Evolutionary conservation across 2,888 invertebrate species (phyloP).

Genomic region (Adelphocoris suturalis): DNA sequence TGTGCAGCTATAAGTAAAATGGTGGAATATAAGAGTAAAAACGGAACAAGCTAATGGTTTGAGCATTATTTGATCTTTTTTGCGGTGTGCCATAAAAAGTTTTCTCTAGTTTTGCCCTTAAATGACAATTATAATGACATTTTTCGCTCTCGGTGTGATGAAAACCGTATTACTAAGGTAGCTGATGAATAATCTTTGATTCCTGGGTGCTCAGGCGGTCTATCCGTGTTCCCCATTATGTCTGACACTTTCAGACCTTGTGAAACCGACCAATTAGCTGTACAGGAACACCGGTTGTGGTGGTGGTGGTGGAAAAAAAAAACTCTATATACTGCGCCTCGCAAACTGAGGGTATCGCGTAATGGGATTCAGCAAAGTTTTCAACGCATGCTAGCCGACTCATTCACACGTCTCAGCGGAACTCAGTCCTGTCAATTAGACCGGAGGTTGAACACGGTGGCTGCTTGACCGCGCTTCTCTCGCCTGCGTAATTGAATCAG

Average conservation of each 20-base stretch:
- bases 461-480: conserved; percentile 40
- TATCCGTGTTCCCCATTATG: conserved; percentile 18
- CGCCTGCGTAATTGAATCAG: conserved; percentile 49
- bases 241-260: conserved; percentile 39
- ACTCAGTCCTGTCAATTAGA: conserved; percentile 18
- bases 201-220: neutral
- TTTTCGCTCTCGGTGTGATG: too few relatives aligned
- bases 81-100: too few relatives aligned
- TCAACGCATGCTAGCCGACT: conserved; percentile 1
- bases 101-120: too few relatives aligned
- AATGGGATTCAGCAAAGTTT: conserved; percentile 46
- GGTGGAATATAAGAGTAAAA: too few relatives aligned
- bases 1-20: too few relatives aligned
- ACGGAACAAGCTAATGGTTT: too few relatives aligned
- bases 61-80: too few relatives aligned
- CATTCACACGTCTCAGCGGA: conserved; percentile 40
- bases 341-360: neutral
- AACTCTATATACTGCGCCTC: neutral
- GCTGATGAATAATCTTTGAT: conserved; percentile 1
- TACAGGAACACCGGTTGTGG: conserved; percentile 9
- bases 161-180: neutral
- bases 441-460: neutral
- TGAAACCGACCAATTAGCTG: conserved; percentile 45
- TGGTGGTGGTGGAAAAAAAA: neutral
- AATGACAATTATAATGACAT: too few relatives aligned